These are phyloP conservation scores for Hermaeophaga mercurialis DNA, from an alignment of 2,888 invertebrate genomes.

Conservation along the genomic window DNA sequence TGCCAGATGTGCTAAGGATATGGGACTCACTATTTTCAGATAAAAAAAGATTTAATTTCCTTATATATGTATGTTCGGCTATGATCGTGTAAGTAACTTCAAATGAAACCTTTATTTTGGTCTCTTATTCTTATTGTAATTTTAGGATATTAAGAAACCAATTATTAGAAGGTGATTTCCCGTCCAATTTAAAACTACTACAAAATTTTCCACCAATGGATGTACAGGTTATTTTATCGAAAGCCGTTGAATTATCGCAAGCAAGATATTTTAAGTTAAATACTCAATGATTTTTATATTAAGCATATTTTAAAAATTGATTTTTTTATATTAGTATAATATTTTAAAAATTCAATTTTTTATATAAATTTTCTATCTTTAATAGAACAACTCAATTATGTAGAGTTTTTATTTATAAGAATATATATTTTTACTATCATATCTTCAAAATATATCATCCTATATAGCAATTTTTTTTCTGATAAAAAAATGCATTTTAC, in stretches of 20 bases:
- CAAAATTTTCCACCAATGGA: constrained; percentile 93
- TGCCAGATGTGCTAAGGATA: constrained; percentile 95
- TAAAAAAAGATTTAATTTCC: constrained; percentile 84
- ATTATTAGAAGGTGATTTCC: constrained; percentile 87
- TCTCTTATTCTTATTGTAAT: constrained; percentile 33
- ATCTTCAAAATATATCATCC: no score
- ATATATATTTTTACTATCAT: no score
- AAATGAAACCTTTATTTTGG: no score
- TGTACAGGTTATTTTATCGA: constrained; percentile 80
- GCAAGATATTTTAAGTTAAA: constrained; percentile 31
- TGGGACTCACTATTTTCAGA: constrained; percentile 98
- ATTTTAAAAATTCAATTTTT: no score
- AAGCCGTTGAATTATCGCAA: constrained; percentile 70
- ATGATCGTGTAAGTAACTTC: constrained; percentile 88
- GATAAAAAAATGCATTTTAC: no score
- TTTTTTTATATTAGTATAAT: no score
- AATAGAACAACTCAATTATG: no score
- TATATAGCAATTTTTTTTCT: no score
- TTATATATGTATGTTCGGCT: constrained; percentile 92
- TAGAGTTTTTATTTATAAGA: no score
- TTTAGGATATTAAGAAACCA: constrained; percentile 81
- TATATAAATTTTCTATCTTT: no score
- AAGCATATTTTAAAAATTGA: background rate
- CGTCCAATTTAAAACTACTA: constrained; percentile 89
- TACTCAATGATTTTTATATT: constrained; percentile 14